Evolutionary conservation across 2,888 invertebrate genomes (phyloP), one percentile per base, ranked within the genome.

Genomic region (Amiota mariae): DNA sequence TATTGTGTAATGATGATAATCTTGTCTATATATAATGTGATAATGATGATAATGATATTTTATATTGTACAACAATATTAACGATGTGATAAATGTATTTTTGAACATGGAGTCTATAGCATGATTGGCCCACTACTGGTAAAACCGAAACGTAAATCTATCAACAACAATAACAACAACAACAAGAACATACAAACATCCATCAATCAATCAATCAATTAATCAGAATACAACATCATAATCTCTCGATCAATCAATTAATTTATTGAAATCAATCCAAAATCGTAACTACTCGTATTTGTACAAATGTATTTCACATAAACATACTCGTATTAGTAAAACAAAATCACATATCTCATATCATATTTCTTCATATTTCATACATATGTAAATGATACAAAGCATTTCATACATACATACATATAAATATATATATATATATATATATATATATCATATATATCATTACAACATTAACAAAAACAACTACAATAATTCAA

Each of bases 71-170:
- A 36, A 36, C 36, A 24, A 24, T 86, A 81, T 87, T 81, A 83
- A 80, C 84, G 82, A 82, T 85, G 82, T 85, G 84, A 83, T 85
- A 78, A 78, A 76, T 83, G 82, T 84, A 77, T 72, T 72, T 36
- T 72, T 66, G 66, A 84, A 82, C 81, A 76, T 80, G 87, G 85
- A 88, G 83, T 87, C 81, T 83, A 81, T 79, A 88, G 89, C 89
- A 89, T 89, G 89, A 88, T 89, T 89, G 89, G 89, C 89, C 89
- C 89, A 89, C 89, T 89, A 89, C 89, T 89, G 89, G 89, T 89
- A 88, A 88, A 85, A 80, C 8, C 36, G 48, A 78, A 78, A 77
- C 59, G 67, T 67, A 47, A 36, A 36, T 57, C 20, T 18, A 57
- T 59, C 11, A 59, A 59, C 12, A 51, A 51, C 54, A 51, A 51